Conservation (phyloP, 2,797 vertebrate species). For the Xenopus petersii region DNA sequence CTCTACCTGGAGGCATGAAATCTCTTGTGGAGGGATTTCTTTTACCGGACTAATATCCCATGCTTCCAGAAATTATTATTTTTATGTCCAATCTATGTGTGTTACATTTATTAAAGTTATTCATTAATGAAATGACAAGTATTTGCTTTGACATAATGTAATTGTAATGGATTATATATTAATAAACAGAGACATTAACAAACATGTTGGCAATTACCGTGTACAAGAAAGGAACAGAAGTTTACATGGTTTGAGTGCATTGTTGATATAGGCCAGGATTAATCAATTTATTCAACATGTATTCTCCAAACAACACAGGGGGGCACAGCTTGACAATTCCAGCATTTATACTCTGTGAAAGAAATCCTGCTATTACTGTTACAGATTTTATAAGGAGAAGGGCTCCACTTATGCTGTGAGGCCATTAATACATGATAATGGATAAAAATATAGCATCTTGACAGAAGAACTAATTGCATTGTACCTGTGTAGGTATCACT, state of each 20-base stretch:
- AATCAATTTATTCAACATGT: conserved; percentile 16
- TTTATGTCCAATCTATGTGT: too few relatives aligned
- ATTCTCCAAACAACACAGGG: neutral
- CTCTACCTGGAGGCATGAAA: too few relatives aligned
- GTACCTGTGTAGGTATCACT: too few relatives aligned
- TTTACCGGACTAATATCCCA: too few relatives aligned
- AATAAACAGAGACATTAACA: neutral
- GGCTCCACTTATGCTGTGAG: neutral
- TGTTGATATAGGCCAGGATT: conserved; percentile 10
- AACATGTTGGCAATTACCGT: conserved; percentile 14
- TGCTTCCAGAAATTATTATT: too few relatives aligned
- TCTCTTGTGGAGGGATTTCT: too few relatives aligned
- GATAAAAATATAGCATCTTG: neutral
- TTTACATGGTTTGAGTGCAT: conserved; percentile 24
- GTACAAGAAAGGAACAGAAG: neutral
- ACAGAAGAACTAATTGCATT: too few relatives aligned
- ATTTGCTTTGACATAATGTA: too few relatives aligned
- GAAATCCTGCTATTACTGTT: neutral
- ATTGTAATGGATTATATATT: too few relatives aligned
- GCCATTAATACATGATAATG: neutral
- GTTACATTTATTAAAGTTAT: too few relatives aligned
- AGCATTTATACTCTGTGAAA: neutral
- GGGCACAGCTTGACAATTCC: neutral
- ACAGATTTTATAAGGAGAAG: neutral
- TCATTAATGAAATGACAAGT: too few relatives aligned